phyloP scores from a whole-genome alignment of 2,797 vertebrate genomes.

The Eurystomus glaucurus region DNA sequence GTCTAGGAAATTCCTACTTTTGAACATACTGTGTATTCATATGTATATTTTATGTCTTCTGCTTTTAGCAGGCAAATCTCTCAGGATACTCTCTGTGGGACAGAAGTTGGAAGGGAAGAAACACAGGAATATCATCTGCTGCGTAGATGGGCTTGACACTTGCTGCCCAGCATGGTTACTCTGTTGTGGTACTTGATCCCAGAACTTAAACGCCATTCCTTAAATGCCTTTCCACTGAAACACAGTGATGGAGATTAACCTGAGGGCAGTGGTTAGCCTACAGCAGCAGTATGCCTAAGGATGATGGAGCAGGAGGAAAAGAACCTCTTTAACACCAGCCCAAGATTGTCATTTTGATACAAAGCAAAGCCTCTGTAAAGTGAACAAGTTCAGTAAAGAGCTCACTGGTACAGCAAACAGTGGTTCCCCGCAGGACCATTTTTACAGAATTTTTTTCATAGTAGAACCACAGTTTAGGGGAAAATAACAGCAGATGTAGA shows the following conservation, averaged over 20 bases:
- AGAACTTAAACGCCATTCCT: background rate
- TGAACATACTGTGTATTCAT: background rate
- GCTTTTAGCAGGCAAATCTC: background rate
- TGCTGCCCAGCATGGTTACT: background rate
- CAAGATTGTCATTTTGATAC: background rate
- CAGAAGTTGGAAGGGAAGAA: background rate
- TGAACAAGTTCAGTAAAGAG: background rate
- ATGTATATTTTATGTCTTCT: background rate
- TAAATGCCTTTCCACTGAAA: background rate
- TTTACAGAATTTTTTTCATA: conserved; percentile 50
- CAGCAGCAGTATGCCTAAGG: background rate
- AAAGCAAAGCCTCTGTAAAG: background rate
- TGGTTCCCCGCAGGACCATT: background rate
- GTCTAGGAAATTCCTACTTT: background rate
- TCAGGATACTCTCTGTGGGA: background rate
- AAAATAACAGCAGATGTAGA: conserved; percentile 45
- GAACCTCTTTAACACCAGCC: fast-evolving
- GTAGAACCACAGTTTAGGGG: conserved; percentile 56
- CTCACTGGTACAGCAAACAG: background rate
- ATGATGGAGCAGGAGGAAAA: background rate
- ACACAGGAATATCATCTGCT: background rate
- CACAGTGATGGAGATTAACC: background rate
- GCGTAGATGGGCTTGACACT: background rate
- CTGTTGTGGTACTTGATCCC: background rate
- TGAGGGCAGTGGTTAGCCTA: background rate